Evolutionary conservation across 2,113 vertebrate genomes (phyloP), one percentile per base, ranked within the genome.

Genomic region (Benitochromis conjunctus): DNA sequence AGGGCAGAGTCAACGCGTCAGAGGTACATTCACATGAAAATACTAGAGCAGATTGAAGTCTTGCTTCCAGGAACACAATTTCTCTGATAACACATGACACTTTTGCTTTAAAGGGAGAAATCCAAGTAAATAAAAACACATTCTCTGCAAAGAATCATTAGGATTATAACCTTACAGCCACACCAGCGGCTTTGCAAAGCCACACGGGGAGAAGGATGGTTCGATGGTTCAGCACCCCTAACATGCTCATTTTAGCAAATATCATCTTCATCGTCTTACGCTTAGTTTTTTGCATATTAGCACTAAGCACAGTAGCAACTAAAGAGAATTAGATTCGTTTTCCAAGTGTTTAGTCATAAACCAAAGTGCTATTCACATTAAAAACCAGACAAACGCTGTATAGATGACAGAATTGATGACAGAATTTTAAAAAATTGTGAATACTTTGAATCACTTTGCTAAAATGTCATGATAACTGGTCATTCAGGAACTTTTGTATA

Each of bases 1-100:
- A 99, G 89, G 98, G 98, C 29, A 95, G 98, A 51, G 98, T 99
- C 96, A 99, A 99, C 43, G 48, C 96, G 82, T 98, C 98, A 1
- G 98, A 99, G 98, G 98, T 98, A 97, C 60, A 66, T 54, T 56
- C 12, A 21, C 48, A 36, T 19, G 11, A 12, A 58, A 54, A 84
- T 7, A 36, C 57, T 13, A 19, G 74, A 80, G 41, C 57, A 79
- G 58, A 82, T 89, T 88, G 55, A 79, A 83, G 5, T 58, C 26
- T 21, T 43, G 55, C 36, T 41, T 83, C 66, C 9, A 71, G 16
- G 69, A 56, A 9, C 16, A 51, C 3, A 29, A 78, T 74, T 62
- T 19, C 43, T 76, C 36, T 71, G 19, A 16, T 76, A 41, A 60
- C 38, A 41, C 62, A 69, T 48, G 77, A 86, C 16, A 82, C 56